These are phyloP conservation scores for Litocranius walleri DNA, from an alignment of 2,113 vertebrate genomes.

Conservation along the genomic window DNA sequence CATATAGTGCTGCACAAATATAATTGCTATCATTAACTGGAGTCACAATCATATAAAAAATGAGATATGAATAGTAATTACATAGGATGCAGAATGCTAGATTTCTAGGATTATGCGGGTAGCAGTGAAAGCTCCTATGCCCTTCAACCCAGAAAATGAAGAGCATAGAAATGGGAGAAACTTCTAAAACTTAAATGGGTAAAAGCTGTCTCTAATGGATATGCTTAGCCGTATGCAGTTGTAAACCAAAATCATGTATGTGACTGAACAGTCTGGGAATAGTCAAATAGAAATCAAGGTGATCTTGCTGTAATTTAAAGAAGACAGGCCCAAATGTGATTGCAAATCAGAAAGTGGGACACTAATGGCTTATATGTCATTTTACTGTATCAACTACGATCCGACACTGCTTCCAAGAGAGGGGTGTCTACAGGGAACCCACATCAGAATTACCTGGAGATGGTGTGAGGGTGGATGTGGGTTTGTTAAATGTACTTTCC, in stretches of 20 bases:
- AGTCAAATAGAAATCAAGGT: not conserved
- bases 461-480: fast-evolving
- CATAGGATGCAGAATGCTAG: not conserved
- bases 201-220: not conserved
- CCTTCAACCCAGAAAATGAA: not conserved
- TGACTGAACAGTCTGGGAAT: not conserved
- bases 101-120: not conserved
- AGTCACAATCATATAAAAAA: not conserved
- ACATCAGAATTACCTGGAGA: not conserved
- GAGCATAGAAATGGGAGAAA: not conserved
- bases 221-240: no score
- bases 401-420: fast-evolving
- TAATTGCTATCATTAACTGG: not conserved
- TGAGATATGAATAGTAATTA: not conserved
- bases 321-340: not conserved
- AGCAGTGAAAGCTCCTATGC: not conserved
- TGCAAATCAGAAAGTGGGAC: not conserved
- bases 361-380: fast-evolving
- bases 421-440: not conserved
- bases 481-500: not conserved
- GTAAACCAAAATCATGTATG: not conserved
- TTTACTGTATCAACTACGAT: not conserved
- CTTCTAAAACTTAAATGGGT: not conserved
- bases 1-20: not conserved
- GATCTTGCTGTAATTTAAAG: not conserved